Evolutionary conservation across 2,113 vertebrate genomes (phyloP), one percentile per base, ranked within the genome.

Genomic region (Seriola aureovittata): DNA sequence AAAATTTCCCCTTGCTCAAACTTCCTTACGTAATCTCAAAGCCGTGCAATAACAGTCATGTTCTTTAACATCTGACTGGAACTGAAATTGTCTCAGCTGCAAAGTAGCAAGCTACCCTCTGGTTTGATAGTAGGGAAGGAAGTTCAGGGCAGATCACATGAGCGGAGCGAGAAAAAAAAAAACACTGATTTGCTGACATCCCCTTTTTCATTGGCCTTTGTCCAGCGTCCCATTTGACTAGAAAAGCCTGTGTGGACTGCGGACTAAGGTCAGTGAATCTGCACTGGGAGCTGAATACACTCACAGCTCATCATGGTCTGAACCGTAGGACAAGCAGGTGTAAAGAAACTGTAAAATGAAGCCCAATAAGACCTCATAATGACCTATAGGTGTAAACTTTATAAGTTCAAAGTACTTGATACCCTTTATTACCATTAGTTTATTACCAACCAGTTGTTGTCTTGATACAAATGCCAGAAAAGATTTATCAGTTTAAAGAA

Each of bases 131-230:
- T 62, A 70, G 81, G 83, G 87, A 91, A 92, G 93, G 88, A 93
- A 90, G 77, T 74, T 88, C 54, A 76, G 71, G 64, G 38, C 38
- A 11, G 60, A 91, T 93, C 91, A 93, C 91, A 93, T 93, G 93
- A 91, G 77, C 2, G 44, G 17, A 57, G 69, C 8, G 75, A 57
- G 38, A 42, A 79, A 81, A 11, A 71, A 81, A 85, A 67, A 38
- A 40, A 0, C 59, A 55, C 40, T 16, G 38, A 78, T 91, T 64
- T 93, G 93, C 94, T 93, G 94, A 93, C 92, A 63, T 60, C 50
- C 29, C 65, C 55, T 64, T 91, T 92, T 92, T 85, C 67, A 36
- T 58, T 90, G 90, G 92, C 85, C 85, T 89, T 93, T 91, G 88
- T 85, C 86, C 89, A 85, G 65, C 34, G 0, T 78, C 40, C 78